These are phyloP conservation scores for Stegostoma tigrinum DNA, from an alignment of 2,113 vertebrate genomes.

Conservation along the genomic window DNA sequence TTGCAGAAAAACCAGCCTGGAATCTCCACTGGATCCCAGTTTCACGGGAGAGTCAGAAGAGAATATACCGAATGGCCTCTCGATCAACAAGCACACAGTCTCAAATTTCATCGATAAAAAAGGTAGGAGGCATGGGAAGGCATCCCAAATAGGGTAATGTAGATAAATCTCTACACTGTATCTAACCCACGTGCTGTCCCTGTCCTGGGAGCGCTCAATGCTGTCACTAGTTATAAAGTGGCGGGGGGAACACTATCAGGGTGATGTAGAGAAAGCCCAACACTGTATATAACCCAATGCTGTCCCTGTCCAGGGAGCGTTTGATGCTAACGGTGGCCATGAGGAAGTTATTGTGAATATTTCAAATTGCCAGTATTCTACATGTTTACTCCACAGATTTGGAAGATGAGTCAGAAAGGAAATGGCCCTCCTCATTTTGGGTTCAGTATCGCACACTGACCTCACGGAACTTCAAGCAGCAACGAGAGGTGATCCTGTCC, in stretches of 20 bases:
- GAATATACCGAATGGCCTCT: neutral
- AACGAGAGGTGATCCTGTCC: neutral
- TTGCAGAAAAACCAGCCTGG: neutral
- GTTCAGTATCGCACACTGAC: neutral
- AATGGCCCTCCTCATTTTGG: neutral
- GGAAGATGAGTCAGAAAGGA: neutral
- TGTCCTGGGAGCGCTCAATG: neutral
- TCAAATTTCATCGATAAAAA: neutral
- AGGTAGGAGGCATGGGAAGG: neutral
- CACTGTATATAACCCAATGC: too few relatives aligned
- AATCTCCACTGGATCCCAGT: neutral
- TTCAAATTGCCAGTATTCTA: too few relatives aligned
- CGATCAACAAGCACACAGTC: neutral
- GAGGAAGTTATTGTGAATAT: too few relatives aligned
- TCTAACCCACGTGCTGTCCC: neutral
- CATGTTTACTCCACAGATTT: neutral
- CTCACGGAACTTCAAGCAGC: neutral
- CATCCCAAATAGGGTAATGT: neutral
- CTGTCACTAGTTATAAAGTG: neutral
- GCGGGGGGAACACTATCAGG: too few relatives aligned
- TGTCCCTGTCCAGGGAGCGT: too few relatives aligned
- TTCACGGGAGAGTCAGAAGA: fast-evolving
- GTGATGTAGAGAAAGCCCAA: too few relatives aligned
- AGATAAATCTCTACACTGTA: neutral
- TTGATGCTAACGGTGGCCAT: too few relatives aligned